Percentiles rank a stretch among this genome's conserved stretches.
These are phyloP conservation scores for Chaetodon trifasciatus DNA, from an alignment of 2,797 vertebrate genomes.

Conservation along the genomic window DNA sequence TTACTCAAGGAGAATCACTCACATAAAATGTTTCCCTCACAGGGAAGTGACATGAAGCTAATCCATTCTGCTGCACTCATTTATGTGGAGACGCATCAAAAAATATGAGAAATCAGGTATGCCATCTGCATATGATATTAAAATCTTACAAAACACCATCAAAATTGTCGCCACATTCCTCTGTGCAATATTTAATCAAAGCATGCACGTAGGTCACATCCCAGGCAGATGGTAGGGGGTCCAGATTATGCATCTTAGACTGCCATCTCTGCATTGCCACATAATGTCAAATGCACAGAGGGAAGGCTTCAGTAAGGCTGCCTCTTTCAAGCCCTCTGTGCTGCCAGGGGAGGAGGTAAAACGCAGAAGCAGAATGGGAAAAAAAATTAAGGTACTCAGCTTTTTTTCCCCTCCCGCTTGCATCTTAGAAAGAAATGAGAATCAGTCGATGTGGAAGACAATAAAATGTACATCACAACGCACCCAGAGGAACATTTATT, in stretches of 20 bases:
- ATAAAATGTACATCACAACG: constrained; percentile 61
- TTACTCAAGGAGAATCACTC: constrained; percentile 59
- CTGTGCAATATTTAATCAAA: constrained; percentile 45
- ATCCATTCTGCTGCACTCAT: constrained; percentile 3
- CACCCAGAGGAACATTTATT: constrained; percentile 61
- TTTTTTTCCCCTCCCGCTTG: constrained; percentile 16
- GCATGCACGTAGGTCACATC: constrained; percentile 37
- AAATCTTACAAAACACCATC: constrained; percentile 26
- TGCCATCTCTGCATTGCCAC: constrained; percentile 55
- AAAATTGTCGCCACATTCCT: constrained; percentile 46
- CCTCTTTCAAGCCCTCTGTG: constrained; percentile 40
- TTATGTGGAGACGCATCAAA: constrained; percentile 12
- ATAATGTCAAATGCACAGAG: constrained; percentile 68
- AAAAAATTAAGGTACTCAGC: constrained; percentile 17
- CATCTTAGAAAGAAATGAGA: constrained; percentile 56
- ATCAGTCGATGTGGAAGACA: constrained; percentile 53
- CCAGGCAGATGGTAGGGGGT: constrained; percentile 28
- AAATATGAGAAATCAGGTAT: constrained; percentile 14
- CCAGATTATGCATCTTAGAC: constrained; percentile 56
- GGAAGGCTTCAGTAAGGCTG: constrained; percentile 40
- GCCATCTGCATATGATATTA: constrained; percentile 16
- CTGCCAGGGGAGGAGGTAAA: constrained; percentile 42
- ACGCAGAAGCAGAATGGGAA: constrained; percentile 33
- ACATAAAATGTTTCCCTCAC: constrained; percentile 29
- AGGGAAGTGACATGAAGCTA: constrained; percentile 19